Evolutionary conservation across 1,140 invertebrate species (phyloP).

Genomic region (Lepidurus arcticus): DNA sequence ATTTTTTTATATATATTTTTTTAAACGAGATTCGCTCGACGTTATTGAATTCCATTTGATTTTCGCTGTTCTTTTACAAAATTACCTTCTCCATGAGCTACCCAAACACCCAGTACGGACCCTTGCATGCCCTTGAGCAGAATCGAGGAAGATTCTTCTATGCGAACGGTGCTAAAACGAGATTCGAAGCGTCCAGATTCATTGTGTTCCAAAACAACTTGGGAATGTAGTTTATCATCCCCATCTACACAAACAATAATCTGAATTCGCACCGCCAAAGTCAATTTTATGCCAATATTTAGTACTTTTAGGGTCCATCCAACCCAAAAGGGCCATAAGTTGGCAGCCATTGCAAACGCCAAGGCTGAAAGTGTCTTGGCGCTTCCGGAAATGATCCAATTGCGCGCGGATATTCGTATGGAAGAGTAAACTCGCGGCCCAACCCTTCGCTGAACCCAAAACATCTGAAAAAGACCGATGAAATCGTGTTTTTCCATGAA

Average conservation of each 20-base stretch:
- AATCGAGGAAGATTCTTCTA: slow-evolving; percentile 65
- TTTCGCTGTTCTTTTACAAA: neutral
- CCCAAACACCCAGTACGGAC: slow-evolving; percentile 83
- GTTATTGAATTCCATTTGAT: no score
- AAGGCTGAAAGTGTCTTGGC: slow-evolving; percentile 83
- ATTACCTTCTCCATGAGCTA: slow-evolving; percentile 92
- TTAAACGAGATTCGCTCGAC: no score
- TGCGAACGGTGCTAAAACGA: slow-evolving; percentile 76
- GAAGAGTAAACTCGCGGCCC: slow-evolving; percentile 86
- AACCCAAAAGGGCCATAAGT: slow-evolving; percentile 65
- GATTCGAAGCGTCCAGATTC: slow-evolving; percentile 85
- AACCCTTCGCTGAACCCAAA: slow-evolving; percentile 92
- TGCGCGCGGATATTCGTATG: slow-evolving; percentile 59
- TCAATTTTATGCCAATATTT: neutral
- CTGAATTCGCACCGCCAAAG: neutral
- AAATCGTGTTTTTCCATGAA: slow-evolving; percentile 25
- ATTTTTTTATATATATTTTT: no score
- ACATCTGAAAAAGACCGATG: slow-evolving; percentile 62
- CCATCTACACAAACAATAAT: neutral
- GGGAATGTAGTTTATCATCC: neutral
- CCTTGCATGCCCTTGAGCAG: slow-evolving; percentile 84
- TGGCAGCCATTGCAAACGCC: slow-evolving; percentile 98
- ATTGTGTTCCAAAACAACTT: slow-evolving; percentile 78
- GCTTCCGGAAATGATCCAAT: slow-evolving; percentile 62
- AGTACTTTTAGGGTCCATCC: slow-evolving; percentile 3